Conservation (phyloP, 1,140 invertebrate genomes). For the Hormaphis cornu region DNA sequence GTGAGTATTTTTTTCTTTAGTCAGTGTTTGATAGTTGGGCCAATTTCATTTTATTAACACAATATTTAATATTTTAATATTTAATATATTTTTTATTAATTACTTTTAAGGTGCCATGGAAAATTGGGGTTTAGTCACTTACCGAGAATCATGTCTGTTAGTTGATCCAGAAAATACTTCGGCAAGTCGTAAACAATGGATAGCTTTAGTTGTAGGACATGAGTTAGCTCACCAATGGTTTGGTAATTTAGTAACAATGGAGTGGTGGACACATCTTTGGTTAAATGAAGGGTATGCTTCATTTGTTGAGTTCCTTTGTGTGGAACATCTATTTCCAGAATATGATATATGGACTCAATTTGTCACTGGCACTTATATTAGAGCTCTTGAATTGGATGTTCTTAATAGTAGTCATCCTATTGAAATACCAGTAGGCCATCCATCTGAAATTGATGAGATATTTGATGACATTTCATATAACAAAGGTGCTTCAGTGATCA, state of each 20-base stretch:
- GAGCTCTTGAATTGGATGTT: conserved; percentile 77
- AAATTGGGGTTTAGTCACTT: conserved; percentile 85
- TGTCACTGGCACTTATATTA: conserved; percentile 70
- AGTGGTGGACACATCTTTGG: conserved; percentile 53
- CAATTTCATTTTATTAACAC: too few relatives aligned
- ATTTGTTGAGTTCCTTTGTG: conserved; percentile 80
- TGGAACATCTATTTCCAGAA: conserved; percentile 77
- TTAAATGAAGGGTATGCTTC: conserved; percentile 88
- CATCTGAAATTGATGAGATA: conserved; percentile 86
- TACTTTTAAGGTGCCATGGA: conserved; percentile 72
- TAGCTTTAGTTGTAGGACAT: conserved; percentile 78
- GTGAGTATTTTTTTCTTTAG: too few relatives aligned
- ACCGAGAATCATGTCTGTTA: conserved; percentile 70
- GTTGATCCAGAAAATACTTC: conserved; percentile 79
- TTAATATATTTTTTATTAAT: not conserved
- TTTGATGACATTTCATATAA: conserved; percentile 94
- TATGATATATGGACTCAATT: conserved; percentile 92
- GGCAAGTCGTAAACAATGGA: conserved; percentile 70
- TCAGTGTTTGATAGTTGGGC: too few relatives aligned
- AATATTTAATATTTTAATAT: not conserved
- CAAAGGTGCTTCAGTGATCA: conserved; percentile 86
- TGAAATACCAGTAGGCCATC: conserved; percentile 78
- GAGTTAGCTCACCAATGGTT: conserved; percentile 88
- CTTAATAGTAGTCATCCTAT: conserved; percentile 85
- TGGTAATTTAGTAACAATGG: conserved; percentile 82